Base-by-base conservation (phyloP, 2,113 vertebrate species). In the Papio anubis region DNA sequence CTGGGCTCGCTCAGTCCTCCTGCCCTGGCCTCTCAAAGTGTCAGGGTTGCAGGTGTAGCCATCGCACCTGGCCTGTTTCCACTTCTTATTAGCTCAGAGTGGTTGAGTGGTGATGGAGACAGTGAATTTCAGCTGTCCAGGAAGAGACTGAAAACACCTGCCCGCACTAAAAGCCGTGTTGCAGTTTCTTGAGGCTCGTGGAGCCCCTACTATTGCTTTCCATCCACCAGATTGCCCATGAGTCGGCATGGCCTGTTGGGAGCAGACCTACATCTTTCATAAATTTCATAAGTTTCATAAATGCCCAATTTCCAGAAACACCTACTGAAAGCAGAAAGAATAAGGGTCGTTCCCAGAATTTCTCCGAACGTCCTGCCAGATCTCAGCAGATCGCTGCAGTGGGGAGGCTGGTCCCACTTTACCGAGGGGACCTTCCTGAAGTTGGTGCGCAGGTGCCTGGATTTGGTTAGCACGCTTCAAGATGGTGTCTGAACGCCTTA, bases 201-300 rank as follows among this genome's bases (percentile, higher is more conserved):
- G 45, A 12, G 3, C 38, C 16, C 0, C 38, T 85, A 20, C 66
- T 87, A 14, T 70, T 25, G 1, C 38, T 25, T 21, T 40, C 40
- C 1, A 38, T 14, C 27, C 5, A 0, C 14, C 7, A 0, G 7
- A 50, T 35, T 6, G 18, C 40, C 68, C 20, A 0, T 0, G 5
- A 2, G 32, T 32, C 12, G 17, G 68, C 2, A 0, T 1, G 0
- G 2, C 27, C 45, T 78, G 14, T 0, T 2, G 27, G 30, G 38
- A 76, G 64, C 17, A 52, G 35, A 40, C 14, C 18, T 0, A 3
- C 14, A 21, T 27, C 52, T 64, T 9, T 45, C 45, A 45, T 45
- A 45, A 45, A 45, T 45, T 45, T 45, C 45, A 45, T 45, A 2
- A 25, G 14, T 40, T 72, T 88, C 21, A 32, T 6, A 48, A 57